Evolutionary conservation across 2,888 invertebrate species (phyloP).

Genomic region (Penaeus monodon): DNA sequence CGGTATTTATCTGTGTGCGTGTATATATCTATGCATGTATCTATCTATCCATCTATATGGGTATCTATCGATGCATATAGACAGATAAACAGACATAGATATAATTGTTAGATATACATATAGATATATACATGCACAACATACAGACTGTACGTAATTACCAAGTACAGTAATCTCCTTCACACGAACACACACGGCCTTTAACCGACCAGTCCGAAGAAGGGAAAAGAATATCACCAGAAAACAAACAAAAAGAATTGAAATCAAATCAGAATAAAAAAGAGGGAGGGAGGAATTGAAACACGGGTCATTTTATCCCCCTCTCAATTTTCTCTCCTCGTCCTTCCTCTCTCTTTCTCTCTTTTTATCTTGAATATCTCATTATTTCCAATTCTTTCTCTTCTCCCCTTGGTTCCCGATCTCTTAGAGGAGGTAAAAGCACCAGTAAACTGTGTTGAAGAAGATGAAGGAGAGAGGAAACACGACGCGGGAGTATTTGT

Average conservation of each 20-base stretch:
- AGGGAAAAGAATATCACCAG: no score
- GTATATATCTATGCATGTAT: neutral
- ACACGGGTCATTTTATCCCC: neutral
- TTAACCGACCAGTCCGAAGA: no score
- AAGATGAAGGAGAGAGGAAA: conserved; percentile 96
- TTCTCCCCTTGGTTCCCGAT: neutral
- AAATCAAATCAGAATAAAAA: no score
- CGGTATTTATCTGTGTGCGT: neutral
- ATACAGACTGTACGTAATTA: no score
- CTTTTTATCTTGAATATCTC: neutral
- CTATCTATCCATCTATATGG: conserved; percentile 1
- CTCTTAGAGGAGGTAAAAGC: conserved; percentile 80
- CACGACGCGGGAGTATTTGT: conserved; percentile 94
- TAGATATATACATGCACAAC: neutral
- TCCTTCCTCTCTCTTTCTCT: neutral
- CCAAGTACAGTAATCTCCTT: no score
- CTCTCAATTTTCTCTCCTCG: neutral
- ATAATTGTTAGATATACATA: neutral
- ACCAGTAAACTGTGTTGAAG: conserved; percentile 96
- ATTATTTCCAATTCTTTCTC: no score
- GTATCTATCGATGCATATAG: neutral
- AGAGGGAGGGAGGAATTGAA: no score
- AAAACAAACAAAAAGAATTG: no score
- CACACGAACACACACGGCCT: no score
- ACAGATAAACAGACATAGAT: neutral